phyloP scores from a whole-genome alignment of 2,113 vertebrate genomes.

The Sapajus apella region DNA sequence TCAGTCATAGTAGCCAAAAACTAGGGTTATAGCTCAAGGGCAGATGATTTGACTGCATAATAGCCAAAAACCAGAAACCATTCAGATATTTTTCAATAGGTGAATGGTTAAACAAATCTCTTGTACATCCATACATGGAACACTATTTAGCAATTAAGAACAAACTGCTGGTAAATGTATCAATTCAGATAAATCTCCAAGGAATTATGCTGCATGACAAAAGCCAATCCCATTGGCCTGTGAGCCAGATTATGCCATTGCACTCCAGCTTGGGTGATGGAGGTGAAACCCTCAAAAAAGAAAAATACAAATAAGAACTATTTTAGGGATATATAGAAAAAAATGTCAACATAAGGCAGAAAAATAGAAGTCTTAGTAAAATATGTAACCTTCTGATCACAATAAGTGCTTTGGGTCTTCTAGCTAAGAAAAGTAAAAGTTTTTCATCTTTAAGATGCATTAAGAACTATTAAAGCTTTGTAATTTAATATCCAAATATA shows the following conservation, averaged over 20 bases:
- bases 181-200: not conserved
- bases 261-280: not conserved
- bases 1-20: not conserved
- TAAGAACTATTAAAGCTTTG: not conserved
- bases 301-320: constrained; percentile 16
- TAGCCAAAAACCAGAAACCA: not conserved
- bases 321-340: not conserved
- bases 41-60: not conserved
- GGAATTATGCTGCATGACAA: not conserved
- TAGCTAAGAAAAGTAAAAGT: not conserved
- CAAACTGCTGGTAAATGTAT: not conserved
- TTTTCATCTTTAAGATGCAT: constrained; percentile 39
- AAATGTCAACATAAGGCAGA: not conserved
- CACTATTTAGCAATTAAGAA: not conserved
- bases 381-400: constrained; percentile 3
- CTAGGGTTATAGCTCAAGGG: not conserved
- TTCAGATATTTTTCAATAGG: not conserved
- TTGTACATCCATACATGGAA: not conserved
- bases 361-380: constrained; percentile 24
- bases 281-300: not conserved
- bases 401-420: constrained; percentile 24
- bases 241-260: not conserved
- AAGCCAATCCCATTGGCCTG: not conserved
- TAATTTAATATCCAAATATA: not conserved
- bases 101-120: not conserved